Evolutionary conservation across 2,113 vertebrate species (phyloP).

Genomic region (Willisornis vidua): DNA sequence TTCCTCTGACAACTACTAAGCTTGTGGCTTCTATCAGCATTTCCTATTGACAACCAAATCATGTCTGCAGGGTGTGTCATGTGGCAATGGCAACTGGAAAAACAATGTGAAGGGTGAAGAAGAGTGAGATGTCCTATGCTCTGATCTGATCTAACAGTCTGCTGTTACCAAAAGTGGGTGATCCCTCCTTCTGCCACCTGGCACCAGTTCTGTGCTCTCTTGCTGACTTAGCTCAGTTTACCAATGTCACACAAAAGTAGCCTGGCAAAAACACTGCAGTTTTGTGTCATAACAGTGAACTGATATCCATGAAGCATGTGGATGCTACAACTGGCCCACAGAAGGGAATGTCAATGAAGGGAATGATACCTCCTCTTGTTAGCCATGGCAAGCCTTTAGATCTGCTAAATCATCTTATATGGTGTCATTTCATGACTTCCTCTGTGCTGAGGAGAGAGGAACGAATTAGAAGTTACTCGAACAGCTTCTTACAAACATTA

Average conservation of each 20-base stretch:
- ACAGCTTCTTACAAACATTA: not conserved
- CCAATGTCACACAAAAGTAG: not conserved
- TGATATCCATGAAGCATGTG: not conserved
- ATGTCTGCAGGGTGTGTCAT: rapidly evolving
- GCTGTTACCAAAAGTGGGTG: not conserved
- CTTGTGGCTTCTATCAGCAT: not conserved
- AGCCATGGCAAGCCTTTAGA: not conserved
- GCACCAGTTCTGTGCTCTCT: not conserved
- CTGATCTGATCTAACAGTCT: not conserved
- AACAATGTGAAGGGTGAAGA: not conserved
- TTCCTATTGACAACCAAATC: not conserved
- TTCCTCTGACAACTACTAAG: not conserved
- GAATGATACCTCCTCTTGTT: not conserved
- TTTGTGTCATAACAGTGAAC: not conserved
- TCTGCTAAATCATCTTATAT: not conserved
- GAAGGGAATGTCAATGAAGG: not conserved
- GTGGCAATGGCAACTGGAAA: not conserved
- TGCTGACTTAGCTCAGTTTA: not conserved
- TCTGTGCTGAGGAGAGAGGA: not conserved
- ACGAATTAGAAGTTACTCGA: not conserved
- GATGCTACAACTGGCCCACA: not conserved
- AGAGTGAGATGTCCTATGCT: not conserved
- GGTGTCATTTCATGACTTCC: not conserved
- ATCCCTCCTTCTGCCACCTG: not conserved
- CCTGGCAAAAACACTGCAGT: not conserved